phyloP scores from a whole-genome alignment of 2,888 invertebrate species.

The Hydropsyche betteni region DNA sequence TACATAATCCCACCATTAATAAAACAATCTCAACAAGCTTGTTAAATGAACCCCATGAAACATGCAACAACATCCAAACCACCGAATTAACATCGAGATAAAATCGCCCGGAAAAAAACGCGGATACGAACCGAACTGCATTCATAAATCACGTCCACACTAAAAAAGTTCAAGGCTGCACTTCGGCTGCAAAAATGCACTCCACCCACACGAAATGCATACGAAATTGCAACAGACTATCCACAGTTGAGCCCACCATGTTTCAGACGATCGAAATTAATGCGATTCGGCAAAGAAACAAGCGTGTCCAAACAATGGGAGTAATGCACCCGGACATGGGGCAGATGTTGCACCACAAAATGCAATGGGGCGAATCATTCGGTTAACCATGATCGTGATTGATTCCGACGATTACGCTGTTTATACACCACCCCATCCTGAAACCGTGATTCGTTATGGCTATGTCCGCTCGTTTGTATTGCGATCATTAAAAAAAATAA shows the following conservation, averaged over 20 bases:
- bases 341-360: constrained; percentile 32
- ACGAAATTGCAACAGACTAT: neutral
- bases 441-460: neutral
- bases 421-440: constrained; percentile 22
- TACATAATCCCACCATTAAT: no score
- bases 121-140: neutral
- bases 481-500: neutral
- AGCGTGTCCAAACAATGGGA: no score
- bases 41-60: no score
- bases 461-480: neutral
- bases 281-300: neutral
- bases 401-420: constrained; percentile 29
- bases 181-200: no score
- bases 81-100: neutral
- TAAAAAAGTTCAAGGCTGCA: neutral
- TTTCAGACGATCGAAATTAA: constrained; percentile 9
- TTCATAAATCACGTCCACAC: neutral
- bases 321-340: neutral
- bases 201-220: no score
- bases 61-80: neutral
- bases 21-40: no score
- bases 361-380: constrained; percentile 34
- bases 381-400: constrained; percentile 24
- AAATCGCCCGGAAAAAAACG: neutral
- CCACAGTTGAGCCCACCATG: neutral